Base-by-base conservation (phyloP, 1,140 invertebrate genomes). In the Rhopalosiphum padi region DNA sequence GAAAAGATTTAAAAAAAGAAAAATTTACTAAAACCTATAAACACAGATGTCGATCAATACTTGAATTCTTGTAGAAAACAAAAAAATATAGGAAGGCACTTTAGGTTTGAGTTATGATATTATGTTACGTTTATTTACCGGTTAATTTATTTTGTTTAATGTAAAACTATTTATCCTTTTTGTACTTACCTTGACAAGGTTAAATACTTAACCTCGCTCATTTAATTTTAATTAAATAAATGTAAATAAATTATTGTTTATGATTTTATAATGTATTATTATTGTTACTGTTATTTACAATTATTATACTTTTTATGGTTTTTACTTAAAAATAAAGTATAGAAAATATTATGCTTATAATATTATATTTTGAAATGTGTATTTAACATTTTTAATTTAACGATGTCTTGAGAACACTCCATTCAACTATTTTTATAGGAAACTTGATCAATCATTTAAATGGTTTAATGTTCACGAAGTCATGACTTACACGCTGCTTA, bases 181-280 rank as follows among this genome's bases (percentile, higher is more conserved):
- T 87, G 43, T 48, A 87, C 46, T 87, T 87, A 87, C 86, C 86
- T 87, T 35, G 86, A 87, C 86, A 51, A 87, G 43, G 86, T 87
- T 87, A 87, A 87, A 87, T n/a, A 48, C 30, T 87, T 87, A 87
- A 89, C 48, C 48, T 89, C 46, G 87, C 87, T 89, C 87, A 89
- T 37, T 53, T 89, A 89, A 37, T 89, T 89, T 53, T 89, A 89
- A 53, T 22, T 51, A 23, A 35, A 53, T 89, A 53, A 37, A 37
- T 89, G 48, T 89, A 53, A 51, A 88, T 88, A 88, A 88, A 51
- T 88, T 88, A 88, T 88, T 88, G 46, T 88, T 88, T 88, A 48
- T 88, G 43, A 88, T 88, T 88, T n/a, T 88, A 35, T 53, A 53
- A 37, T 89, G 87, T 53, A 51, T 37, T 83, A 51, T 37, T 83